These are phyloP conservation scores for Xestia rhomboidea DNA, from an alignment of 2,888 invertebrate genomes.

Conservation along the genomic window DNA sequence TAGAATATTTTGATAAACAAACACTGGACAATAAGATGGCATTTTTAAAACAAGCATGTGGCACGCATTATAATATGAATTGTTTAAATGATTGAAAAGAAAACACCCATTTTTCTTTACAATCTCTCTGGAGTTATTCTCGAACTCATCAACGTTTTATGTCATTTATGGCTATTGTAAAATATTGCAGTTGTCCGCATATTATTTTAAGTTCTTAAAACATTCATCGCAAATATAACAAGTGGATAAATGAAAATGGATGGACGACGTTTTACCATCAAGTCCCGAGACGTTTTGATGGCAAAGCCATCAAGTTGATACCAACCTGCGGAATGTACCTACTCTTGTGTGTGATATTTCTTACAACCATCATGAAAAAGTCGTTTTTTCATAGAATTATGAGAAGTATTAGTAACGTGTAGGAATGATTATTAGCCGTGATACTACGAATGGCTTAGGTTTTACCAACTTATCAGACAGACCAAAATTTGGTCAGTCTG, in stretches of 20 bases:
- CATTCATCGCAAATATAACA: background rate
- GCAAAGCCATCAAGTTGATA: too few species aligned
- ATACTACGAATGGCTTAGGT: background rate
- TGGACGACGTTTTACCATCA: background rate
- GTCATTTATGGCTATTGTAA: background rate
- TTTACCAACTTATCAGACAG: background rate
- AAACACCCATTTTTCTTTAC: background rate
- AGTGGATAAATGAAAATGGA: background rate
- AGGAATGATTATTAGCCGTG: too few species aligned
- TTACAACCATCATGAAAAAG: background rate
- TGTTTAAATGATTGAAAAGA: conserved; percentile 5
- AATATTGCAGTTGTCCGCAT: background rate
- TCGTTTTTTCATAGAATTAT: background rate
- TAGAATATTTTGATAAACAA: background rate
- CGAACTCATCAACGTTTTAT: background rate
- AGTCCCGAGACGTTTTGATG: too few species aligned
- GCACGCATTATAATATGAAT: background rate
- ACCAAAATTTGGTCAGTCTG: too few species aligned
- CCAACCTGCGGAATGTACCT: too few species aligned
- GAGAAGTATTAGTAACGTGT: background rate
- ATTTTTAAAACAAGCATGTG: conserved; percentile 8
- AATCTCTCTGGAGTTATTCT: conserved; percentile 1
- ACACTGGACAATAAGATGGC: background rate
- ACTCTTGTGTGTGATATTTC: background rate
- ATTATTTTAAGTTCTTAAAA: background rate